These are phyloP conservation scores for Neodiprion virginianus DNA, from an alignment of 1,140 invertebrate genomes.

Conservation along the genomic window DNA sequence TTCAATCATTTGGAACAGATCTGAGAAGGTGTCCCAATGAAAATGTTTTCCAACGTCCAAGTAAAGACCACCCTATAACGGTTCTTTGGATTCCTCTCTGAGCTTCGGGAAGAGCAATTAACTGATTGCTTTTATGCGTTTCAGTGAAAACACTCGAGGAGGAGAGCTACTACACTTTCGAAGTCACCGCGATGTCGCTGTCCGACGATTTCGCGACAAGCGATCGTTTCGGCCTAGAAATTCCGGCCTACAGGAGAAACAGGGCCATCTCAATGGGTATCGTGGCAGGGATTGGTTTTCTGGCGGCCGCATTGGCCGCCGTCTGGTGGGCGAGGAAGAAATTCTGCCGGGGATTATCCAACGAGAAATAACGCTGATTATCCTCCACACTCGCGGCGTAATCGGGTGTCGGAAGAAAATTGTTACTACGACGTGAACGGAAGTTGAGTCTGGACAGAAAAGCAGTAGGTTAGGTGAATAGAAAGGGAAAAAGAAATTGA, in stretches of 20 bases:
- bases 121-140: slow-evolving; percentile 28
- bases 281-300: slow-evolving; percentile 63
- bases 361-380: slow-evolving; percentile 40
- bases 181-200: slow-evolving; percentile 68
- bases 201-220: slow-evolving; percentile 65
- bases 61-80: too few species aligned
- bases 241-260: slow-evolving; percentile 69
- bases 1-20: too few species aligned
- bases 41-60: too few species aligned
- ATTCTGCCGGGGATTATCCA: slow-evolving; percentile 48
- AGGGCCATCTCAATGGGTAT: slow-evolving; percentile 70
- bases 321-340: slow-evolving; percentile 67
- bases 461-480: not conserved
- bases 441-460: not conserved
- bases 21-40: too few species aligned
- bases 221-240: slow-evolving; percentile 63
- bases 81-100: too few species aligned
- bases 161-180: slow-evolving; percentile 70
- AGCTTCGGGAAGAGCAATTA: too few species aligned
- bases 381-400: not conserved
- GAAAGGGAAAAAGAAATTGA: not conserved
- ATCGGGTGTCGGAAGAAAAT: not conserved
- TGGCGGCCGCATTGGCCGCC: slow-evolving; percentile 65
- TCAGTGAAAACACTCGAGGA: slow-evolving; percentile 70
- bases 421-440: not conserved